These are phyloP conservation scores for Fringilla coelebs DNA, from an alignment of 2,797 vertebrate genomes.

Conservation along the genomic window DNA sequence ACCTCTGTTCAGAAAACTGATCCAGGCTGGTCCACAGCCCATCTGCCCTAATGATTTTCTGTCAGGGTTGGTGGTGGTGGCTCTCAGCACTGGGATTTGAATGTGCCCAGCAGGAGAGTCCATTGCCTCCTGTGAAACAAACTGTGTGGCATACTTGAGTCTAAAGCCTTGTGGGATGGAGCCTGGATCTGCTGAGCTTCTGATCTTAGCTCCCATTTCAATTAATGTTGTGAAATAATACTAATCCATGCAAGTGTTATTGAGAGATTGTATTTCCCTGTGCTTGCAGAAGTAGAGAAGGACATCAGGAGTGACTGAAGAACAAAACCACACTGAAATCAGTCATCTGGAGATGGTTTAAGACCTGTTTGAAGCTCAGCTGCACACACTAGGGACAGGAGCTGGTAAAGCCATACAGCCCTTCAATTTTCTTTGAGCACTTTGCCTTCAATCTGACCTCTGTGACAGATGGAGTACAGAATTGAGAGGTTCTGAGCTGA, in stretches of 20 bases:
- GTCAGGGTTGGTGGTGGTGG: neutral
- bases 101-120: neutral
- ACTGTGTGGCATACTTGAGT: fast-evolving
- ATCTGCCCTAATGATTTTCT: neutral
- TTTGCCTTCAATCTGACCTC: neutral
- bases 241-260: neutral
- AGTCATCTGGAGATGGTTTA: neutral
- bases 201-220: neutral
- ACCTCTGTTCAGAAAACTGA: neutral
- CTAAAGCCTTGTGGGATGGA: neutral
- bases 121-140: neutral
- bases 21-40: neutral
- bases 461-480: neutral
- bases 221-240: neutral
- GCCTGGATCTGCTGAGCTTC: neutral
- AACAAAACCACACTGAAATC: neutral
- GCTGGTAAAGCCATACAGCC: neutral
- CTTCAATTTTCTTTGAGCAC: neutral
- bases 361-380: neutral
- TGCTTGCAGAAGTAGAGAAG: neutral
- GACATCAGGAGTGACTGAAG: neutral
- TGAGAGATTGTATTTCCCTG: neutral
- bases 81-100: neutral
- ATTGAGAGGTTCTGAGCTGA: neutral
- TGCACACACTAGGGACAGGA: neutral